Base-by-base conservation (phyloP, 1,140 invertebrate genomes). In the Orchestia grillus region DNA sequence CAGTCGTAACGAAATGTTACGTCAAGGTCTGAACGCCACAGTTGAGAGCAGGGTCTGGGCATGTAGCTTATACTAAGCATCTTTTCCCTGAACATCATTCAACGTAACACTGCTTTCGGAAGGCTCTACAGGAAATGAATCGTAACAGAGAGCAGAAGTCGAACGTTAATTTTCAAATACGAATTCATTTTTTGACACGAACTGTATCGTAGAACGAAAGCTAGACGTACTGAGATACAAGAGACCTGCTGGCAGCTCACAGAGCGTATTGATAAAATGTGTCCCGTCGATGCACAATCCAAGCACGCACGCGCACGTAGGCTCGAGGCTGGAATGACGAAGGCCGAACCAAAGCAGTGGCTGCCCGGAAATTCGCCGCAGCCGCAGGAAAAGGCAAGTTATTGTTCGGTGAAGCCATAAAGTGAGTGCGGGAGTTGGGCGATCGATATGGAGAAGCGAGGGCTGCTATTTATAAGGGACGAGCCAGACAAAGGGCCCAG, bases 391-490 rank as follows among this genome's bases (percentile, higher is more conserved):
- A 90, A 90, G 88, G 88, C 88, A 90, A 90, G 88, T 90, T 90
- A 45, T 94, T 94, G 92, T 44, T 47, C 43, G 43, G 92, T 45
- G 92, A 94, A 47, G 92, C 92, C 92, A 94, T 94, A 94, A 94
- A 94, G 92, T 94, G 92, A 44, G 92, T 44, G 44, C 43, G 43
- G 92, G 43, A 45, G 92, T 47, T 44, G 40, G 92, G 36, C 92
- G 92, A 94, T 94, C 92, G 92, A 94, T 94, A 94, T 44, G 92
- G 92, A 94, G 43, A 44, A 47, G 44, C 92, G 92, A 47, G 92
- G 92, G 92, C 92, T 47, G 88, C 92, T 94, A 94, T 94, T 94
- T 94, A 94, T 94, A 94, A 94, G 92, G 44, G 92, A 45, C 43
- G 92, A 90, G 92, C 92, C 92, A 94, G 92, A 94, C 92, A 94